A percentile compares a stretch with the other conserved stretches of the same genome.
phyloP scores from a whole-genome alignment of 2,797 vertebrate species.

The Sebastes flavidus region DNA sequence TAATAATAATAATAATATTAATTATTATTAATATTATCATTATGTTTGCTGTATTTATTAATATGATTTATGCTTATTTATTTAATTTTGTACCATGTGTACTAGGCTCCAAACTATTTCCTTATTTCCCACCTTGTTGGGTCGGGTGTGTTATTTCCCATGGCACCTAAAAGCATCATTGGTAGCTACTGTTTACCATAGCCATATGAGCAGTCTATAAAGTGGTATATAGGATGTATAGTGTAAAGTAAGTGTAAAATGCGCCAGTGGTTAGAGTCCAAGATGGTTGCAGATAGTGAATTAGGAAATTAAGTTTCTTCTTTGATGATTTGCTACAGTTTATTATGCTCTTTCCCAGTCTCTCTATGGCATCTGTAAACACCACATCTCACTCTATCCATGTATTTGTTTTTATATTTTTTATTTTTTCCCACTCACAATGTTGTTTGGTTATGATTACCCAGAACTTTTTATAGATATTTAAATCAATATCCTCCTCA shows the following conservation, averaged over 20 bases:
- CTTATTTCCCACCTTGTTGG: not conserved
- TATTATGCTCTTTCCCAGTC: not conserved
- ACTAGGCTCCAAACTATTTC: not conserved
- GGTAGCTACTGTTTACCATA: not conserved
- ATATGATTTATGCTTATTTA: not conserved
- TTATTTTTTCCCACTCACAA: too few species aligned
- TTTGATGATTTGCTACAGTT: not conserved
- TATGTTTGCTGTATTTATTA: not conserved
- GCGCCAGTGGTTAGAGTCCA: too few species aligned
- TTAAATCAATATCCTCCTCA: too few species aligned
- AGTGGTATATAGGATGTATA: too few species aligned
- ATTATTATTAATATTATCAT: too few species aligned
- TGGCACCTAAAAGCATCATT: conserved; percentile 28
- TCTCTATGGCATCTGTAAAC: not conserved
- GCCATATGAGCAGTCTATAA: too few species aligned
- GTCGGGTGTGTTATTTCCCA: not conserved
- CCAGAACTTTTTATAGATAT: too few species aligned
- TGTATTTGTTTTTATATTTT: too few species aligned
- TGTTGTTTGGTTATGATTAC: too few species aligned
- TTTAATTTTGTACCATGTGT: not conserved
- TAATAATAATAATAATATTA: too few species aligned
- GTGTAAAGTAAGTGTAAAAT: too few species aligned
- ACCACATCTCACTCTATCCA: not conserved
- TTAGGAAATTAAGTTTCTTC: not conserved
- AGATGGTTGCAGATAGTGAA: too few species aligned